Evolutionary conservation across 2,113 vertebrate species (phyloP).

Genomic region (Gallinago undulata): DNA sequence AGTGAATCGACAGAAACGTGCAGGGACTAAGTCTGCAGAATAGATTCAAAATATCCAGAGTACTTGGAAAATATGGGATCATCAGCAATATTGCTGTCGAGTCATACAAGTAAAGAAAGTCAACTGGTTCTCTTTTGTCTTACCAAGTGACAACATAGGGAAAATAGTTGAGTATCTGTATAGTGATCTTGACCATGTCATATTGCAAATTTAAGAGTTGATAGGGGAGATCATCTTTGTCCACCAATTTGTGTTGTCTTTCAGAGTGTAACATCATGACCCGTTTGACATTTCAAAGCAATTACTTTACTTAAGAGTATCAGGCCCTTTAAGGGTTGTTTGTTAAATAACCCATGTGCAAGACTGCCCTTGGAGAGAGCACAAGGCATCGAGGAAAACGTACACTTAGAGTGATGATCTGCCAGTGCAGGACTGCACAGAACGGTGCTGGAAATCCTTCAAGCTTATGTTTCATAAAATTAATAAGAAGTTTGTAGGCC

Average conservation of each 20-base stretch:
- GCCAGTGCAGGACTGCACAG: background rate
- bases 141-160: background rate
- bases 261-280: background rate
- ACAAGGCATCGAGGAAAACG: rapidly evolving
- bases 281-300: background rate
- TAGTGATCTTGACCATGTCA: background rate
- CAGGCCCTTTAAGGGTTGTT: background rate
- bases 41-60: background rate
- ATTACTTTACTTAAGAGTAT: background rate
- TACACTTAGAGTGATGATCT: background rate
- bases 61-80: slow-evolving; percentile 44
- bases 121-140: slow-evolving; percentile 31
- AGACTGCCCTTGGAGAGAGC: background rate
- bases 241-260: background rate
- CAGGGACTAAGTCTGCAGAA: background rate
- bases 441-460: background rate
- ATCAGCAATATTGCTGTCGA: slow-evolving; percentile 28
- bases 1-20: background rate
- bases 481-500: background rate
- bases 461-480: background rate
- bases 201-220: background rate
- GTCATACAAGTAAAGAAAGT: slow-evolving; percentile 11
- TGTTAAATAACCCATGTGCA: background rate
- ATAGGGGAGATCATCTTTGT: background rate
- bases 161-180: background rate